Percentiles rank a stretch among this genome's conserved stretches.
phyloP scores from a whole-genome alignment of 1,140 invertebrate genomes.

The Pseudomyrmex sp. region DNA sequence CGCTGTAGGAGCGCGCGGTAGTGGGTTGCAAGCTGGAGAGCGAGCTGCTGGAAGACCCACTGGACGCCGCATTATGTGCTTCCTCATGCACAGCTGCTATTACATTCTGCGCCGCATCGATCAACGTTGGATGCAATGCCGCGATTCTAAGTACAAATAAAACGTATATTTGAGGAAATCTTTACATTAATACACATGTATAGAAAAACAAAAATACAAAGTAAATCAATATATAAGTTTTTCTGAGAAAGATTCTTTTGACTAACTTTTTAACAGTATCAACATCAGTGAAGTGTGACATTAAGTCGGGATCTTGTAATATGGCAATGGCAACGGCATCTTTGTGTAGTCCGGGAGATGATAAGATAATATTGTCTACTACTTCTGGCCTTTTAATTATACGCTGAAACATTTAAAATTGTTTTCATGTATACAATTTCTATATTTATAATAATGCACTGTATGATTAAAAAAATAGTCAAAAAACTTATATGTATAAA shows the following conservation, averaged over 20 bases:
- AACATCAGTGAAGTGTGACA: conserved; percentile 85
- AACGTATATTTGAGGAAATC: conserved; percentile 11
- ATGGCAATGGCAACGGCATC: conserved; percentile 86
- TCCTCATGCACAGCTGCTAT: conserved; percentile 86
- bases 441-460: conserved; percentile 22
- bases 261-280: conserved; percentile 84
- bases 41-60: conserved; percentile 75
- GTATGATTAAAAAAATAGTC: not conserved
- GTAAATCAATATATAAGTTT: too few species aligned
- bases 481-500: not conserved
- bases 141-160: conserved; percentile 79
- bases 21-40: conserved; percentile 73
- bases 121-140: conserved; percentile 84
- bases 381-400: conserved; percentile 85
- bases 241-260: not conserved
- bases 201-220: too few species aligned
- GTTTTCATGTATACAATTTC: not conserved
- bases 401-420: conserved; percentile 78
- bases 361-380: conserved; percentile 86
- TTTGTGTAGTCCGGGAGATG: conserved; percentile 84
- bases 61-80: conserved; percentile 75
- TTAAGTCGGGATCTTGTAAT: conserved; percentile 86
- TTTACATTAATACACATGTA: too few species aligned
- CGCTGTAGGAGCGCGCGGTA: conserved; percentile 83
- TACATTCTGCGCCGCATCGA: conserved; percentile 85